Evolutionary conservation across 2,888 invertebrate species (phyloP).

Genomic region (Rotaria socialis): DNA sequence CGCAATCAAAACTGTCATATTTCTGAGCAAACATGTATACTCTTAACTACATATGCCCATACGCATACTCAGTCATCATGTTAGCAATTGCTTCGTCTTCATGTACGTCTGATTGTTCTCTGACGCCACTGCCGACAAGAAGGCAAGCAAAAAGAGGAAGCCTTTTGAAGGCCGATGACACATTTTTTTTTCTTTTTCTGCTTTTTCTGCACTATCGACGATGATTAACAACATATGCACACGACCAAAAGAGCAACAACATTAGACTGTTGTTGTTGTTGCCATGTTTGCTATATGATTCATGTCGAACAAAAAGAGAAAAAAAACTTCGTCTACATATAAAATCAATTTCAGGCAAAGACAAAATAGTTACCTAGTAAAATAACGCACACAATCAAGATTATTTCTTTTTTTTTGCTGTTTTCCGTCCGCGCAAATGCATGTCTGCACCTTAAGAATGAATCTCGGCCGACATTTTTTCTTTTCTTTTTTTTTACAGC

Average conservation of each 20-base stretch:
- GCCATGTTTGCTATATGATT: not conserved
- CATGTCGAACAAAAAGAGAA: not conserved
- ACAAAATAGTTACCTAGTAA: not conserved
- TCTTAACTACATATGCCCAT: not conserved
- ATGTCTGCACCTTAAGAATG: not conserved
- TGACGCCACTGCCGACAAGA: not conserved
- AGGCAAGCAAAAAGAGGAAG: not conserved
- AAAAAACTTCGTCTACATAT: not conserved
- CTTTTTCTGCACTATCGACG: not conserved
- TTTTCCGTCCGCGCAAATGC: not conserved
- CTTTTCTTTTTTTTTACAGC: not conserved
- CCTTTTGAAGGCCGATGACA: not conserved
- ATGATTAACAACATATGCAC: not conserved
- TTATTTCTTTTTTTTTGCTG: not conserved
- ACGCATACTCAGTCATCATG: not conserved
- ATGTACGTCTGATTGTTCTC: not conserved
- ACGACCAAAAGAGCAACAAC: not conserved
- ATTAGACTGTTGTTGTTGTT: not conserved
- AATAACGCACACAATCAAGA: not conserved
- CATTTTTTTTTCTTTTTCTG: conserved; percentile 29
- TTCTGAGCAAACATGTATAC: not conserved
- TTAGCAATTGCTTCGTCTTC: not conserved
- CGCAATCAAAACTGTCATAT: not conserved
- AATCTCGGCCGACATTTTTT: not conserved
- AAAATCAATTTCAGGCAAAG: not conserved